phyloP scores from a whole-genome alignment of 2,113 vertebrate species.

The Lepisosteus osseus region DNA sequence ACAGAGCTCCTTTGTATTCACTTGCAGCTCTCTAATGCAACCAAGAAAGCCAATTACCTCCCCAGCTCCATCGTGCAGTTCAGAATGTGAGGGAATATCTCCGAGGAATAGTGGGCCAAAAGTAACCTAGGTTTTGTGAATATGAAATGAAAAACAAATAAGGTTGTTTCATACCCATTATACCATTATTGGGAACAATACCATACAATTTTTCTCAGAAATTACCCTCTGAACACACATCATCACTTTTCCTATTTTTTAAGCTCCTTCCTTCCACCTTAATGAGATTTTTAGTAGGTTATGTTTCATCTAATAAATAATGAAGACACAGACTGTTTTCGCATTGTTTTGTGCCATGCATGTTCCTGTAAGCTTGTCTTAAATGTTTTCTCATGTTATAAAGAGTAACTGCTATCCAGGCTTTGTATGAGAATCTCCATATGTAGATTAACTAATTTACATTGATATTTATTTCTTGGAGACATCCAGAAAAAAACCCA shows the following conservation, averaged over 20 bases:
- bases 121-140: conserved; percentile 47
- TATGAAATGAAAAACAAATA: conserved; percentile 10
- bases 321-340: too few species aligned
- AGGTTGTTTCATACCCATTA: not conserved
- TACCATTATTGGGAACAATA: not conserved
- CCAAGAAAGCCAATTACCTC: conserved; percentile 62
- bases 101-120: conserved; percentile 79
- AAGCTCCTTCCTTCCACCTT: too few species aligned
- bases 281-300: too few species aligned
- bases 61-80: conserved; percentile 44
- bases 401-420: too few species aligned
- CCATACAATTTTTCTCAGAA: not conserved
- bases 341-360: too few species aligned
- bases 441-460: too few species aligned
- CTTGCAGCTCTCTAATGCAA: conserved; percentile 74
- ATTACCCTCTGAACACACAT: conserved; percentile 1
- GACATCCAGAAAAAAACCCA: too few species aligned
- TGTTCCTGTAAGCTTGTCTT: too few species aligned
- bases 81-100: conserved; percentile 60
- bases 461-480: too few species aligned
- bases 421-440: too few species aligned
- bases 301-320: too few species aligned
- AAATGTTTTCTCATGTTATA: too few species aligned
- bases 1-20: conserved; percentile 71
- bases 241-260: not conserved